phyloP scores from a whole-genome alignment of 2,888 invertebrate species.

The Agrenia bidenticulata region DNA sequence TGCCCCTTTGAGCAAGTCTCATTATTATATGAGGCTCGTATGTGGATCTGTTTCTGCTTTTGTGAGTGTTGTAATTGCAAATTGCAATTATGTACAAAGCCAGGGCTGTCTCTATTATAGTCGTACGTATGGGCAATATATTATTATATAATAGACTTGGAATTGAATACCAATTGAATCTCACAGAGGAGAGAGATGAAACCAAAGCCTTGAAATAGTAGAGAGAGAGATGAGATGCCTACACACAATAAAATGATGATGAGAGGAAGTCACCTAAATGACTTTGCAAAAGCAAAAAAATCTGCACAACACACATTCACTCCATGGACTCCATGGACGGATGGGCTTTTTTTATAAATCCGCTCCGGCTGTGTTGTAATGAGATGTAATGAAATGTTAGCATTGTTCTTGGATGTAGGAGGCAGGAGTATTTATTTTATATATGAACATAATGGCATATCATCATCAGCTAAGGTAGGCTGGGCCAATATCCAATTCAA shows the following conservation, averaged over 20 bases:
- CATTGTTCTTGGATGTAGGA: slow-evolving; percentile 14
- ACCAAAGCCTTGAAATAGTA: neutral
- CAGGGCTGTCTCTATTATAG: no score
- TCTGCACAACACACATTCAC: slow-evolving; percentile 2
- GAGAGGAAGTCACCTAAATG: slow-evolving; percentile 9
- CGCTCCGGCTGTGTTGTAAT: slow-evolving; percentile 2
- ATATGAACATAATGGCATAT: slow-evolving; percentile 3
- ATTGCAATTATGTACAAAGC: no score
- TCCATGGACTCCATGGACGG: neutral
- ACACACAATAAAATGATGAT: no score
- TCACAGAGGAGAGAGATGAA: no score
- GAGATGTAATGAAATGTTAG: slow-evolving; percentile 18
- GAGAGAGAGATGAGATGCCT: neutral
- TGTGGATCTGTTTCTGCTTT: no score
- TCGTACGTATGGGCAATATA: no score
- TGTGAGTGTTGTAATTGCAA: no score
- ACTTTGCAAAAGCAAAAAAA: slow-evolving; percentile 12
- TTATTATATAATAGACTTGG: no score
- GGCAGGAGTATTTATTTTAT: slow-evolving; percentile 6
- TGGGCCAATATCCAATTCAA: no score
- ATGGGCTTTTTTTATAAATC: neutral
- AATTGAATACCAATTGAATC: no score
- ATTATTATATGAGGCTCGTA: no score
- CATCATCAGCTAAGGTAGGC: neutral
- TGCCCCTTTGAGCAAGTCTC: neutral